phyloP scores from a whole-genome alignment of 1,140 invertebrate genomes.

The Penaeus indicus region DNA sequence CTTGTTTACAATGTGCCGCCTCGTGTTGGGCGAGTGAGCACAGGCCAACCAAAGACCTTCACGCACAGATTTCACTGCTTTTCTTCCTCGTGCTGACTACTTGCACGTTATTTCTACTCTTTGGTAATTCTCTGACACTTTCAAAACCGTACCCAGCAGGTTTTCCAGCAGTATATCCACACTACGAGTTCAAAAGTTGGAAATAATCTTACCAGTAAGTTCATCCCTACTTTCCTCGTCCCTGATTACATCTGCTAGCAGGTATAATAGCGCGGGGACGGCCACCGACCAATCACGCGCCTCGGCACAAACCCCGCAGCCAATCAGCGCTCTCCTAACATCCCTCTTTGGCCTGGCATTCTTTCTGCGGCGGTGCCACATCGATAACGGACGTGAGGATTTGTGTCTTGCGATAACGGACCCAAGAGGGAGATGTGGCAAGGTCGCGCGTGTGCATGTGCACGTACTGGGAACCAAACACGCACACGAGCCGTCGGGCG shows the following conservation, averaged over 20 bases:
- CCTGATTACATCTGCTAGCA: slow-evolving; percentile 24
- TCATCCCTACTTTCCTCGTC: slow-evolving; percentile 10
- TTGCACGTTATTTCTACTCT: no score
- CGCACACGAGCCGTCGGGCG: no score
- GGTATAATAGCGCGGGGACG: slow-evolving; percentile 19
- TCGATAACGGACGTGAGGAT: not conserved
- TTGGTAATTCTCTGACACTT: no score
- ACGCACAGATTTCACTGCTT: no score
- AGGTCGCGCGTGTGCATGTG: no score
- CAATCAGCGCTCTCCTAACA: not conserved
- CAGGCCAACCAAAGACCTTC: no score
- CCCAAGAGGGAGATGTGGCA: not conserved
- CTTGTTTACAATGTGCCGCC: no score
- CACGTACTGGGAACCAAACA: no score
- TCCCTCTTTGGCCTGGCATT: not conserved
- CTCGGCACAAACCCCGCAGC: not conserved
- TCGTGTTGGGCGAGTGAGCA: no score
- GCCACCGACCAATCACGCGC: not conserved
- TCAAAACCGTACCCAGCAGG: no score
- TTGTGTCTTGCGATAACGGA: not conserved
- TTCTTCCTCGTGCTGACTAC: no score
- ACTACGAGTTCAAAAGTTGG: not conserved
- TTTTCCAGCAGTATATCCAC: no score
- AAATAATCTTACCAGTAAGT: not conserved
- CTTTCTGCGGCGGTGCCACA: not conserved